Conservation (phyloP, 2,888 invertebrate genomes). For the Fabriciana adippe region DNA sequence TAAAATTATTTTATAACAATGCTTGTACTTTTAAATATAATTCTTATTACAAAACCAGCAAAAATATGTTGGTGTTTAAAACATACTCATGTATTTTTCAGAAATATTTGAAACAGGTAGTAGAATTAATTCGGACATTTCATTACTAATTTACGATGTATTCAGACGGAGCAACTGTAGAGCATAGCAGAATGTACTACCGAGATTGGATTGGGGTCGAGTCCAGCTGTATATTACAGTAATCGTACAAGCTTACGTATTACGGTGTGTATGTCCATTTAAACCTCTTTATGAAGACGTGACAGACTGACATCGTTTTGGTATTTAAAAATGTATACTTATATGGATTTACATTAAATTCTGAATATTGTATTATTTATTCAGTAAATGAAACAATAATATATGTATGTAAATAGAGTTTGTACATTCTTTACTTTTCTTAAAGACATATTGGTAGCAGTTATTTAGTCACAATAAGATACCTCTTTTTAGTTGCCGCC, state of each 20-base stretch:
- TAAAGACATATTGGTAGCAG: no score
- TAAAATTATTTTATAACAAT: no score
- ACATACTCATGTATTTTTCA: conserved; percentile 3
- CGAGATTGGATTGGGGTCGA: conserved; percentile 38
- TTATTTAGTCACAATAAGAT: no score
- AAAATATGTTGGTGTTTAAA: neutral
- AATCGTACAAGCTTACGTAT: conserved; percentile 37
- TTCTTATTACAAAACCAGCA: neutral
- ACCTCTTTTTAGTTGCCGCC: no score
- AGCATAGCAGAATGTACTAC: conserved; percentile 37
- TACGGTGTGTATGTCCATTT: conserved; percentile 32
- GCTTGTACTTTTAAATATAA: no score
- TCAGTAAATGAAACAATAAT: no score
- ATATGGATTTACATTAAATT: neutral
- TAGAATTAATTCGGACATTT: conserved; percentile 15
- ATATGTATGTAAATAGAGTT: no score
- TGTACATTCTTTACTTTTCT: no score
- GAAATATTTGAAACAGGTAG: neutral
- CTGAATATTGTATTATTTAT: no score
- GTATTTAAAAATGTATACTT: neutral
- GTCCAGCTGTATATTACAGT: conserved; percentile 37
- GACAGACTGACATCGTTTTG: no score
- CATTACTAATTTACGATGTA: conserved; percentile 25
- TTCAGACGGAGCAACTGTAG: conserved; percentile 29
- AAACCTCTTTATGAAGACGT: conserved; percentile 30